A percentile compares a stretch with the other conserved stretches of the same genome.
phyloP scores from a whole-genome alignment of 2,113 vertebrate genomes.

The Lepus timidus region DNA sequence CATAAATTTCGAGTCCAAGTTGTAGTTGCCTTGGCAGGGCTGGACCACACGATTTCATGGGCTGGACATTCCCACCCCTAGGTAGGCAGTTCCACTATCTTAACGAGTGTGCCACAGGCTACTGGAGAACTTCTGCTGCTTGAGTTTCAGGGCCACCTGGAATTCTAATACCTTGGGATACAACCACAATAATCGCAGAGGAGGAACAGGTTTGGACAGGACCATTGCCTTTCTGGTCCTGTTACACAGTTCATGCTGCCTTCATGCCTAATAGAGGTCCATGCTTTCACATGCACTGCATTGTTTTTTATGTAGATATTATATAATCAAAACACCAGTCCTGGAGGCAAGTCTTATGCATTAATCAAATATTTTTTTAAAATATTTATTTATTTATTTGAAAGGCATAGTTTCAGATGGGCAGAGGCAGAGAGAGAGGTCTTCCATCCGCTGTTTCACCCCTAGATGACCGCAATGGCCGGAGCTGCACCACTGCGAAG shows the following conservation, averaged over 20 bases:
- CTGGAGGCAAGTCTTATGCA: background rate
- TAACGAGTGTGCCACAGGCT: background rate
- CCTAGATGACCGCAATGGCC: too few species aligned
- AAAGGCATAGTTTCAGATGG: too few species aligned
- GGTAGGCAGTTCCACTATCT: background rate
- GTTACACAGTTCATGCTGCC: background rate
- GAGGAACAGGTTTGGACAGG: background rate
- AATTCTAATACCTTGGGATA: background rate
- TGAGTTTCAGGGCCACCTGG: background rate
- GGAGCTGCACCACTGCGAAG: too few species aligned
- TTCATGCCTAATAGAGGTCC: background rate
- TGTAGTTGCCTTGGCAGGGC: too few species aligned
- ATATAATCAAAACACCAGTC: slow-evolving; percentile 13
- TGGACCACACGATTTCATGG: too few species aligned
- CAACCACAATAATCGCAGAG: background rate
- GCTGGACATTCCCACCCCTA: too few species aligned
- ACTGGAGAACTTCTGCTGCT: background rate
- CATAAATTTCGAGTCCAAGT: too few species aligned
- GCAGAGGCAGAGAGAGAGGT: too few species aligned
- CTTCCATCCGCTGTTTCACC: too few species aligned
- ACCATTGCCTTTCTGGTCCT: background rate
- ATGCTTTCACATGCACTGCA: background rate
- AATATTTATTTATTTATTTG: background rate
- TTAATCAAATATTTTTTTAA: background rate
- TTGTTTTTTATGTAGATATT: background rate